Conservation (phyloP, 2,113 vertebrate species). For the Ictidomys tridecemlineatus region DNA sequence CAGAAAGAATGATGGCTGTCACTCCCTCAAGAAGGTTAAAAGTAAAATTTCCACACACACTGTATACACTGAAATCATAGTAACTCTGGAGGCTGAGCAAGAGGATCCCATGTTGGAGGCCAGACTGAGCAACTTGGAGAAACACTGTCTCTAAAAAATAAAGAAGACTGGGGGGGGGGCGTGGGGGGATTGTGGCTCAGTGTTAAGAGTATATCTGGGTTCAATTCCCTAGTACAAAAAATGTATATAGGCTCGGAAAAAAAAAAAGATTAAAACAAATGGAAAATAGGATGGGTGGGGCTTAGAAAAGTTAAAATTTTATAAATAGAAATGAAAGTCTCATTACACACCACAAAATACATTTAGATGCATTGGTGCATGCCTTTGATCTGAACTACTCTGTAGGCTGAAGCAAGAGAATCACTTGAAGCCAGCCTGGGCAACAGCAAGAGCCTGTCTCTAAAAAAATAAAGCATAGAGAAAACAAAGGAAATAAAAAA, state of each 20-base stretch:
- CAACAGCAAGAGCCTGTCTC: neutral
- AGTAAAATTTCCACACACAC: neutral
- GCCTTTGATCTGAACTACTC: neutral
- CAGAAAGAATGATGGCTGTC: slow-evolving; percentile 7
- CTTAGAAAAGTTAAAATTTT: neutral
- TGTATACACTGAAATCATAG: neutral
- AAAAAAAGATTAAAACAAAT: no score
- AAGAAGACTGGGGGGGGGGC: no score
- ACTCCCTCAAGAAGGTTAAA: neutral
- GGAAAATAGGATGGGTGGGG: neutral
- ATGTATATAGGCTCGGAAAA: no score
- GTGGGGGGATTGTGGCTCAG: no score
- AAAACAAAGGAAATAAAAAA: neutral
- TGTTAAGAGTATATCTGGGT: neutral
- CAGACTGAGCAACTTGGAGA: no score
- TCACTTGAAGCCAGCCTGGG: neutral
- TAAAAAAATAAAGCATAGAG: neutral
- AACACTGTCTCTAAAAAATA: no score
- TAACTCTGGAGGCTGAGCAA: neutral
- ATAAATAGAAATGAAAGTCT: slow-evolving; percentile 13
- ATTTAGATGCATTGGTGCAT: no score
- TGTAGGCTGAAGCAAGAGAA: neutral
- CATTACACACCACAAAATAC: neutral
- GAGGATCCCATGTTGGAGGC: neutral
- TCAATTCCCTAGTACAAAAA: neutral